These are phyloP conservation scores for Platycheirus rosarum DNA, from an alignment of 2,888 invertebrate species.

Conservation along the genomic window DNA sequence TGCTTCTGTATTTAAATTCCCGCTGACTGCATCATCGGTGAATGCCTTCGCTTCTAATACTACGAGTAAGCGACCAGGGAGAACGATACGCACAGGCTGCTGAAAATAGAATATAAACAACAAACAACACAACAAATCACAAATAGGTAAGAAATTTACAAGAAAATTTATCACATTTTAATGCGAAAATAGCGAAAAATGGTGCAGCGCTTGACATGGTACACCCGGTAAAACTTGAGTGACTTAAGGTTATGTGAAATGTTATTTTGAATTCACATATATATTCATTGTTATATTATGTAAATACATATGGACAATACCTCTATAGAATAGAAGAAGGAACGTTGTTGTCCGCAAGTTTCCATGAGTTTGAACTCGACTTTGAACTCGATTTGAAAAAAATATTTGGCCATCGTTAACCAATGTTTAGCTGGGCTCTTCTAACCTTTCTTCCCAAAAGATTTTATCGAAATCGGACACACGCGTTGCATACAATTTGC, in stretches of 20 bases:
- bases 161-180: slow-evolving; percentile 66
- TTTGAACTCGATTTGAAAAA: too few species aligned
- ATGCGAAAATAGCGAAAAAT: slow-evolving; percentile 56
- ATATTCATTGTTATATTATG: too few species aligned
- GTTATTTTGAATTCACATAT: too few species aligned
- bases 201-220: slow-evolving; percentile 22
- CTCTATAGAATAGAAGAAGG: too few species aligned
- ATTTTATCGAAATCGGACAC: too few species aligned
- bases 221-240: slow-evolving; percentile 54
- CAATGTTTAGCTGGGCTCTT: too few species aligned
- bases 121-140: slow-evolving; percentile 6
- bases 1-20: slow-evolving; percentile 47
- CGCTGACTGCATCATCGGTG: slow-evolving; percentile 50
- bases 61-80: slow-evolving; percentile 21
- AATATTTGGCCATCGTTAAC: too few species aligned
- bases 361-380: too few species aligned
- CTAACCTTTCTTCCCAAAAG: too few species aligned
- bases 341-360: too few species aligned
- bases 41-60: slow-evolving; percentile 3
- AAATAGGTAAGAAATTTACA: slow-evolving; percentile 47
- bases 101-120: slow-evolving; percentile 40
- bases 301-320: too few species aligned
- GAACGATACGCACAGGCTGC: slow-evolving; percentile 4
- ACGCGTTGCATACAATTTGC: too few species aligned
- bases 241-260: slow-evolving; percentile 46